These are phyloP conservation scores for Phataginus tetradactyla DNA, from an alignment of 2,797 vertebrate species.

Conservation along the genomic window DNA sequence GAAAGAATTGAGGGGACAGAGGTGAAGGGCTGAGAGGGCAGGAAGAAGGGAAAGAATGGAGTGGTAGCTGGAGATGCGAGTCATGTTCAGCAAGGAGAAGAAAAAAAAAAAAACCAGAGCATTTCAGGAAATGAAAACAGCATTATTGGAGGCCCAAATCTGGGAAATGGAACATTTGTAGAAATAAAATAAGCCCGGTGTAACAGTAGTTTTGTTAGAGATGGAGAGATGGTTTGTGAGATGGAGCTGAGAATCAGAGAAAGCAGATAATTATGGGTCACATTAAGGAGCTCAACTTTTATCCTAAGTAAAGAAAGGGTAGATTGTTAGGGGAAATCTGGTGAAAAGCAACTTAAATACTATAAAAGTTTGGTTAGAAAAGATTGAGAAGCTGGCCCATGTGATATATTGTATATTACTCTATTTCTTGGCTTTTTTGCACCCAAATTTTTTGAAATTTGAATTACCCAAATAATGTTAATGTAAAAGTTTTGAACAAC, in stretches of 20 bases:
- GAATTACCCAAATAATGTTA: neutral
- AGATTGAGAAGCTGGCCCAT: neutral
- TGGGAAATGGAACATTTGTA: neutral
- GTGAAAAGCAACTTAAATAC: neutral
- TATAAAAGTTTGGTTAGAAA: neutral
- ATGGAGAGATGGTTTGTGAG: neutral
- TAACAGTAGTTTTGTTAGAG: neutral
- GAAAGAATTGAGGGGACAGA: neutral
- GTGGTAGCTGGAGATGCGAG: neutral
- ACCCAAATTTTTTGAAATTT: neutral
- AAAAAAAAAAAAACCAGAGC: neutral
- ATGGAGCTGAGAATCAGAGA: neutral
- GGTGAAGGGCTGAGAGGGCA: neutral
- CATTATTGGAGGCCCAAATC: neutral
- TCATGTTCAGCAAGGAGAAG: neutral
- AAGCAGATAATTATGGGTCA: neutral
- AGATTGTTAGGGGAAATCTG: neutral
- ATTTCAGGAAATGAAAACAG: neutral
- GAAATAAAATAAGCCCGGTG: neutral
- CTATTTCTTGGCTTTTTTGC: slow-evolving; percentile 2
- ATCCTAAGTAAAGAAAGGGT: neutral
- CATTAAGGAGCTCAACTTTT: neutral
- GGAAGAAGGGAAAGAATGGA: neutral
- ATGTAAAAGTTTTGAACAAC: neutral
- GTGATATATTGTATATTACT: neutral